These are phyloP conservation scores for Timema podura DNA, from an alignment of 2,888 invertebrate species.

Conservation along the genomic window DNA sequence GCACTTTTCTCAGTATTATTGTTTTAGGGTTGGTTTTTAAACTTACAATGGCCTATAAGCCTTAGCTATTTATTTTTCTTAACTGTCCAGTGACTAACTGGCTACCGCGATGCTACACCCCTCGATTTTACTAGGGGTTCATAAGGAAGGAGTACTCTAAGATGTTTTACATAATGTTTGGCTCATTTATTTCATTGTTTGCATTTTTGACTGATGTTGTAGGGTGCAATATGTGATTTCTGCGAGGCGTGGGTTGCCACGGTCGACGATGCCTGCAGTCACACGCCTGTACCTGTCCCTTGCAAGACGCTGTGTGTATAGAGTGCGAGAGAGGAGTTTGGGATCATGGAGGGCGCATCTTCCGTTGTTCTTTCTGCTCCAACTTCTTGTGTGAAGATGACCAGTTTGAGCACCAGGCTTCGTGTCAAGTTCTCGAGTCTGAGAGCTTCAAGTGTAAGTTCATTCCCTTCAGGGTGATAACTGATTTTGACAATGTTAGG, in stretches of 20 bases:
- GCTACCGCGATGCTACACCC: too few species aligned
- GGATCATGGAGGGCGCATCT: constrained; percentile 92
- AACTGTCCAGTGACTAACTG: too few species aligned
- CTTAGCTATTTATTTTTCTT: too few species aligned
- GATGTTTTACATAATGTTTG: too few species aligned
- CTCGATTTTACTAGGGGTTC: too few species aligned
- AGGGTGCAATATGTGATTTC: constrained; percentile 96
- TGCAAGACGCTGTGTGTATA: constrained; percentile 80
- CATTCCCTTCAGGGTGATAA: too few species aligned
- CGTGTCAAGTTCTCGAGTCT: constrained; percentile 90
- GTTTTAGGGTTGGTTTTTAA: too few species aligned
- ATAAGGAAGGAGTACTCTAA: too few species aligned
- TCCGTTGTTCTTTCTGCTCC: constrained; percentile 86
- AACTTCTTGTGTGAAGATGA: constrained; percentile 91
- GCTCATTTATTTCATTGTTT: too few species aligned
- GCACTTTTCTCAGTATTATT: too few species aligned
- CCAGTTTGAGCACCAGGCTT: constrained; percentile 96
- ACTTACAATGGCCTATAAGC: too few species aligned
- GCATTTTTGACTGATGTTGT: constrained; percentile 31
- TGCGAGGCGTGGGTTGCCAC: constrained; percentile 99
- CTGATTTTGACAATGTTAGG: too few species aligned
- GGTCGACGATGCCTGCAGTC: constrained; percentile 84
- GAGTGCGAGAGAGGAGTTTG: constrained; percentile 93
- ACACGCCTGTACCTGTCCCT: constrained; percentile 89
- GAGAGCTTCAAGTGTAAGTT: constrained; percentile 88